phyloP scores from a whole-genome alignment of 2,113 vertebrate species.

The Psettodes erumei region DNA sequence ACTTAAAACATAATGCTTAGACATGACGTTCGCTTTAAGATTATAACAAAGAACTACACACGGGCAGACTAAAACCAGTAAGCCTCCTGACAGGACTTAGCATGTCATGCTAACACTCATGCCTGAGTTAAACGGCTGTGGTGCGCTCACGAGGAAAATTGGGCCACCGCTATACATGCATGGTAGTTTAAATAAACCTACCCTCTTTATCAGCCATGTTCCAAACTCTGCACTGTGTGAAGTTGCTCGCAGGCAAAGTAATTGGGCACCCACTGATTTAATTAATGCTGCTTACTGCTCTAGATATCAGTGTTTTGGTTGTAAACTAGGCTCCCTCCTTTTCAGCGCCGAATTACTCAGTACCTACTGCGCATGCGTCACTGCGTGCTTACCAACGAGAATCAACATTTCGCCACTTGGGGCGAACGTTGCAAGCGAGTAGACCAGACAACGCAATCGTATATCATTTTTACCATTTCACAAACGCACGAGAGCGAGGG shows the following conservation, averaged over 20 bases:
- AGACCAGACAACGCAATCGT: conserved; percentile 22
- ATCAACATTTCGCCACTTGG: too few relatives aligned
- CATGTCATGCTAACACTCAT: conserved; percentile 52
- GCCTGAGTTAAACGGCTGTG: conserved; percentile 18
- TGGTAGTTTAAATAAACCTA: conserved; percentile 16
- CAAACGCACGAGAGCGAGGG: too few relatives aligned
- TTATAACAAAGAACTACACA: not conserved
- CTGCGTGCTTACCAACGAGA: not conserved
- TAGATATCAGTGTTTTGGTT: not conserved
- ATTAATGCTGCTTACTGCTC: not conserved
- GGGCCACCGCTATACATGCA: not conserved
- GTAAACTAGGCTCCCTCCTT: conserved; percentile 52
- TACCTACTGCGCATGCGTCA: conserved; percentile 40
- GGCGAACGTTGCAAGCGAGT: conserved; percentile 9
- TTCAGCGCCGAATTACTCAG: conserved; percentile 56
- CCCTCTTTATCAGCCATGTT: conserved; percentile 84
- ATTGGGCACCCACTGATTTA: not conserved
- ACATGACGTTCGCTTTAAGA: not conserved
- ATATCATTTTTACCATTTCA: too few relatives aligned
- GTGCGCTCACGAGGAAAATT: conserved; percentile 23
- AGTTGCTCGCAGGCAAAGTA: conserved; percentile 29
- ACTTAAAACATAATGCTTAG: not conserved
- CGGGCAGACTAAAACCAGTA: not conserved
- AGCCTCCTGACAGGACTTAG: conserved; percentile 21
- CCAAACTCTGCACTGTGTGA: conserved; percentile 19